Evolutionary conservation across 1,140 invertebrate genomes (phyloP).

Genomic region (Pseudobourletiella spinata): DNA sequence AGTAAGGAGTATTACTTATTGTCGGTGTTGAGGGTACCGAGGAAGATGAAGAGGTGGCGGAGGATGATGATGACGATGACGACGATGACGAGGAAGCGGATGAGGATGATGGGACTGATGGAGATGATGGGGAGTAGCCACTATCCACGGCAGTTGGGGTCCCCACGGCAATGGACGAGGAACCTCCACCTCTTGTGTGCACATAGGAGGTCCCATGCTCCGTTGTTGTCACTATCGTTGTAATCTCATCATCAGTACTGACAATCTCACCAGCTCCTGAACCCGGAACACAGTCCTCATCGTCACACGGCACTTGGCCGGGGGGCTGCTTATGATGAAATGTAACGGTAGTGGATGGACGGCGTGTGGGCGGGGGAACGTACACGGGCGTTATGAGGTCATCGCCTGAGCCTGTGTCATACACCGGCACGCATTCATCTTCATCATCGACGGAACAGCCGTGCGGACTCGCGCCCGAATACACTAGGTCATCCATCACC

Average conservation of each 20-base stretch:
- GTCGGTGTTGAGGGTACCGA: constrained; percentile 2
- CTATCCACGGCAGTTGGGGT: not conserved
- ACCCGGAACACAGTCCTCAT: constrained; percentile 46
- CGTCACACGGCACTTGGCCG: constrained; percentile 43
- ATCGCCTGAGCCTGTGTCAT: constrained; percentile 59
- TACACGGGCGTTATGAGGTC: constrained; percentile 87
- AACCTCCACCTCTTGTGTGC: not conserved
- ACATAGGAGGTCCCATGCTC: constrained; percentile 1
- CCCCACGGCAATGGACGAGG: not conserved
- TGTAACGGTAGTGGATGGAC: constrained; percentile 43
- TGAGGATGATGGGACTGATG: constrained; percentile 15
- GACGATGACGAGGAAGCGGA: not conserved
- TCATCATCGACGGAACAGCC: constrained; percentile 68
- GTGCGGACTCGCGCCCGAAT: constrained; percentile 70
- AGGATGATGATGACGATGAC: not conserved
- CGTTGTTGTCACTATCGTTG: not conserved
- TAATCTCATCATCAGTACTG: constrained; percentile 38
- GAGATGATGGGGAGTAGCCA: constrained; percentile 20
- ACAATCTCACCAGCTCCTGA: constrained; percentile 16
- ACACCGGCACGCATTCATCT: constrained; percentile 74
- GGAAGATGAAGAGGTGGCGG: not conserved
- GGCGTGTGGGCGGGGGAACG: constrained; percentile 64
- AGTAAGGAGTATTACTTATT: constrained; percentile 11
- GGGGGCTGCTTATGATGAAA: constrained; percentile 37
- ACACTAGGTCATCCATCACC: constrained; percentile 73